Evolutionary conservation across 1,140 invertebrate species (phyloP), one percentile per base, ranked within the genome.

Genomic region (Meloidogyne hapla): DNA sequence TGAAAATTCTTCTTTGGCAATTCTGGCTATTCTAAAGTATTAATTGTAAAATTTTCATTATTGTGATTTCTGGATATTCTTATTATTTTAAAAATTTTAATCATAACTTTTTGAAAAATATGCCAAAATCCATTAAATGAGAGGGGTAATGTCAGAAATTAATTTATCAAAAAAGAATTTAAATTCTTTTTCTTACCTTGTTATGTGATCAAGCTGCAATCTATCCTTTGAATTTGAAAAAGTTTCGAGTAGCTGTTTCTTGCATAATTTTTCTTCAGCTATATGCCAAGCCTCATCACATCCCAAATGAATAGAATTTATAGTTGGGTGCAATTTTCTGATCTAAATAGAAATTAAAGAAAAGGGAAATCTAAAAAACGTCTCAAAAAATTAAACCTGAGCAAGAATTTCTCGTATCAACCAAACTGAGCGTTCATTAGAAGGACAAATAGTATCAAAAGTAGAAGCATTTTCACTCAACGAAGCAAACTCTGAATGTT

Each of bases 381-480:
- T n/a, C n/a, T n/a, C n/a, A n/a, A n/a, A n/a, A n/a, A n/a, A n/a
- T n/a, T n/a, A 25, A 12, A 91, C 92, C 87, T 91, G 89, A 56
- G 88, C 88, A 56, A 91, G 83, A 85, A 91, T 89, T 77, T 88
- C 86, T 48, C 87, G 83, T 5, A 91, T 83, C 38, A 91, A 77
- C 9, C 81, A 81, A 63, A 90, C 79, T 9, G 90, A 88, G 56
- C 88, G 87, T 67, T 88, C 87, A 38, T 89, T 86, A 13, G 87
- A 83, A 64, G 90, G 90, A 75, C 90, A 88, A 63, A 90, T 86
- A 65, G 88, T 88, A 81, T 90, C 88, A 9, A 89, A 65, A 28
- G 69, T 67, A 15, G 38, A 40, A 2, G 75, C 42, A 65, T 77
- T 87, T 85, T 92, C 91, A 74, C 91, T 77, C 45, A 92, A 77